phyloP scores from a whole-genome alignment of 2,113 vertebrate species.

The Coregonus clupeaformis region DNA sequence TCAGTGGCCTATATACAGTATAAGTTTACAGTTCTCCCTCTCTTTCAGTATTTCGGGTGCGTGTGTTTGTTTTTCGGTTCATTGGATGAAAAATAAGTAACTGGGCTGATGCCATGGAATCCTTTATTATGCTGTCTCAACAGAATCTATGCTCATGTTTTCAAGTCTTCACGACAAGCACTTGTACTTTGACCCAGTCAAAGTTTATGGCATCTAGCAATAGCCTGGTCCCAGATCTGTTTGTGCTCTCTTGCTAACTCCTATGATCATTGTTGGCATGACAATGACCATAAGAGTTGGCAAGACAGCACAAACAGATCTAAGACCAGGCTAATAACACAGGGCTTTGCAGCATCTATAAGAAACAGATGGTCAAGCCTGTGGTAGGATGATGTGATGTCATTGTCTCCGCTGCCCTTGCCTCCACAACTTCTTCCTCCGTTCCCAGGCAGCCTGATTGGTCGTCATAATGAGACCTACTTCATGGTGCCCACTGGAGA shows the following conservation, averaged over 20 bases:
- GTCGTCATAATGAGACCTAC: conserved; percentile 68
- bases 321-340: no score
- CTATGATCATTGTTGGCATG: no score
- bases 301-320: no score
- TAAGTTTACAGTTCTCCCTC: not conserved
- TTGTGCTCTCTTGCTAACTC: no score
- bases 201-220: not conserved
- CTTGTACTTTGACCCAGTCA: not conserved
- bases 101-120: not conserved
- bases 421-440: conserved; percentile 1
- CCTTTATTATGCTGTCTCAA: not conserved
- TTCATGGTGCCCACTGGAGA: conserved; percentile 61
- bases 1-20: not conserved
- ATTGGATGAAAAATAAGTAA: not conserved
- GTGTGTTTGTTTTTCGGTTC: not conserved
- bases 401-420: not conserved
- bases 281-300: no score
- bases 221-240: no score
- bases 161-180: no score
- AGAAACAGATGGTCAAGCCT: conserved; percentile 18
- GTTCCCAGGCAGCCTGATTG: not conserved
- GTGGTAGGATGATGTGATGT: conserved; percentile 20
- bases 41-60: not conserved
- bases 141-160: not conserved
- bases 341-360: not conserved